Evolutionary conservation across 92 coral and sea anemone species (phyloP), one percentile per base, ranked within the genome.

Genomic region (Pocillopora grandis): DNA sequence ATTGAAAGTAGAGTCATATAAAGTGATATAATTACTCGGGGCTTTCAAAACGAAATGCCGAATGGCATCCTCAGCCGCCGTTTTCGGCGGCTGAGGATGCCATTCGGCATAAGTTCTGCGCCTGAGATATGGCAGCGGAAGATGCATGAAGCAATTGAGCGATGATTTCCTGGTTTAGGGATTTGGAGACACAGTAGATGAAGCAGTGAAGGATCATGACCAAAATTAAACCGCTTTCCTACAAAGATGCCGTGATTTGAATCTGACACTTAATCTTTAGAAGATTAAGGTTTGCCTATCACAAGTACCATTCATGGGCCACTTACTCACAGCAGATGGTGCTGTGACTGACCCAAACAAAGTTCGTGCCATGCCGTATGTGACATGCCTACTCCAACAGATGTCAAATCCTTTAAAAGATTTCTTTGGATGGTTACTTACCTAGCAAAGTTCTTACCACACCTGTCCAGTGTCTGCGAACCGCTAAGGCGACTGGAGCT

Each of bases 351-450:
- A 42, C 7, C 49, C 49, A 42, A 42, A 42, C 49, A 42, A 42
- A 6, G 49, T 42, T 6, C 76, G 27, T 23, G 27, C 27, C 27
- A 23, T 23, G 27, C 27, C 27, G 27, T 23, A 23, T 23, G 27
- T 23, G 27, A 23, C 27, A 82, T 82, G 79, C 80, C 86, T 59
- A 74, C 58, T 42, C 86, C 79, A 49, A 60, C 78, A 82, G 86
- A 72, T 73, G 79, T 82, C 31, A 71, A 31, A 65, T 71, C 86
- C 18, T 68, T 82, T 59, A 82, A 72, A 42, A 71, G 86, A 71
- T 82, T 84, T 76, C 87, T 76, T 75, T 81, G 87, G 75, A 84
- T 84, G 81, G 82, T 84, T 31, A 84, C n/a, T 63, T 84, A 75
- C 36, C 87, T 84, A 9, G 65, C 75, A 84, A 84, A 84, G 87